These are phyloP conservation scores for Maccullochella peelii DNA, from an alignment of 2,113 vertebrate species.

Conservation along the genomic window DNA sequence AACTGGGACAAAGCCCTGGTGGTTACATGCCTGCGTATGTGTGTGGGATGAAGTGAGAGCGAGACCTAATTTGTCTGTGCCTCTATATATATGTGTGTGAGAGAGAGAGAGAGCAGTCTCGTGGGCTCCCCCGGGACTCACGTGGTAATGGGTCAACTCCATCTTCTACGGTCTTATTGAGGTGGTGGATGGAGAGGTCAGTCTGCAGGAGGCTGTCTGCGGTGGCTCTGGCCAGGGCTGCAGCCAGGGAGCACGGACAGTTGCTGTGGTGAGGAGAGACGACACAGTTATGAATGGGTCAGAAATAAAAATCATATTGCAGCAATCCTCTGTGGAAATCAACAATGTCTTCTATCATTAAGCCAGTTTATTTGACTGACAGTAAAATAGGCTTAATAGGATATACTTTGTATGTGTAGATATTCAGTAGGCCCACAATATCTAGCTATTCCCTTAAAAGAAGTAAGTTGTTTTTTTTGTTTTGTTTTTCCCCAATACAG, in stretches of 20 bases:
- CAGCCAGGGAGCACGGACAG: slow-evolving; percentile 95
- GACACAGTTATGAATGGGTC: slow-evolving; percentile 41
- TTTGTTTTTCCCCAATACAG: not conserved
- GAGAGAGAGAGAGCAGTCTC: slow-evolving; percentile 21
- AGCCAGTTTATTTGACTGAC: not conserved
- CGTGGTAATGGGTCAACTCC: slow-evolving; percentile 90
- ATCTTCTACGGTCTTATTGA: slow-evolving; percentile 89
- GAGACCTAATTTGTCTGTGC: slow-evolving; percentile 65
- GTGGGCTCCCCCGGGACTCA: slow-evolving; percentile 80
- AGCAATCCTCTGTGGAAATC: slow-evolving; percentile 11
- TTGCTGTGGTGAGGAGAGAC: slow-evolving; percentile 85
- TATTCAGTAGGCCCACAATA: not conserved
- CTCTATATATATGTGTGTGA: slow-evolving; percentile 1
- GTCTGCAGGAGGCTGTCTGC: slow-evolving; percentile 92
- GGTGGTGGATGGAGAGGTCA: slow-evolving; percentile 90
- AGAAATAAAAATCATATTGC: slow-evolving; percentile 14
- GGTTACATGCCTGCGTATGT: slow-evolving; percentile 55
- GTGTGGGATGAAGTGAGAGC: slow-evolving; percentile 52
- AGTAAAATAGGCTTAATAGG: not conserved
- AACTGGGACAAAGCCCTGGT: slow-evolving; percentile 76
- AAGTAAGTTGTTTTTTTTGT: not conserved
- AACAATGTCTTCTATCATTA: not conserved
- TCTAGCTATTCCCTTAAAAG: not conserved
- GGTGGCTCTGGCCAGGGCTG: slow-evolving; percentile 93
- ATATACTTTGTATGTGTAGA: not conserved